Conservation (phyloP, 2,113 vertebrate species). For the Prunella fulvescens region DNA sequence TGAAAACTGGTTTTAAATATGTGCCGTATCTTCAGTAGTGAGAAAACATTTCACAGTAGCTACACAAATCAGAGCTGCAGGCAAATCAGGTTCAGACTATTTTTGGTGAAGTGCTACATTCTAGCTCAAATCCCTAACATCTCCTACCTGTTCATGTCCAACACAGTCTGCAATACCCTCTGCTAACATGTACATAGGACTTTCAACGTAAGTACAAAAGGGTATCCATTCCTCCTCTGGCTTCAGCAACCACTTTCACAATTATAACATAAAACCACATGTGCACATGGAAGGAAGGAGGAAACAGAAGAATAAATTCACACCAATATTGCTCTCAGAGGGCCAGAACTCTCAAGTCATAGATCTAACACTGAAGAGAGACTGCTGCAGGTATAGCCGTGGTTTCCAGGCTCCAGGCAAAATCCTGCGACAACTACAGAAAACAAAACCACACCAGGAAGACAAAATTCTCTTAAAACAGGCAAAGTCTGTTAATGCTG, state of each 20-base stretch:
- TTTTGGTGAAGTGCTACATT: background rate
- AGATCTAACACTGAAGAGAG: background rate
- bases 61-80: background rate
- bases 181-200: rapidly evolving
- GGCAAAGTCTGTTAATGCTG: background rate
- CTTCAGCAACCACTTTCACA: background rate
- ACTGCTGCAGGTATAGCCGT: background rate
- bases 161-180: background rate
- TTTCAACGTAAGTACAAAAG: background rate
- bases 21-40: background rate
- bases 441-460: background rate
- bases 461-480: background rate
- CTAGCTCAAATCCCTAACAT: background rate
- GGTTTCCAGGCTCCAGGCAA: background rate
- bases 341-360: background rate
- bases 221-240: background rate
- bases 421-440: background rate
- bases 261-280: background rate
- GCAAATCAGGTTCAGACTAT: background rate
- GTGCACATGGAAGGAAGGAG: background rate
- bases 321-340: background rate
- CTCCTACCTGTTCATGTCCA: background rate
- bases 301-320: background rate
- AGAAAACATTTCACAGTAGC: background rate
- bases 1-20: background rate